phyloP scores from a whole-genome alignment of 2,797 vertebrate species.

The Rhinatrema bivittatum region DNA sequence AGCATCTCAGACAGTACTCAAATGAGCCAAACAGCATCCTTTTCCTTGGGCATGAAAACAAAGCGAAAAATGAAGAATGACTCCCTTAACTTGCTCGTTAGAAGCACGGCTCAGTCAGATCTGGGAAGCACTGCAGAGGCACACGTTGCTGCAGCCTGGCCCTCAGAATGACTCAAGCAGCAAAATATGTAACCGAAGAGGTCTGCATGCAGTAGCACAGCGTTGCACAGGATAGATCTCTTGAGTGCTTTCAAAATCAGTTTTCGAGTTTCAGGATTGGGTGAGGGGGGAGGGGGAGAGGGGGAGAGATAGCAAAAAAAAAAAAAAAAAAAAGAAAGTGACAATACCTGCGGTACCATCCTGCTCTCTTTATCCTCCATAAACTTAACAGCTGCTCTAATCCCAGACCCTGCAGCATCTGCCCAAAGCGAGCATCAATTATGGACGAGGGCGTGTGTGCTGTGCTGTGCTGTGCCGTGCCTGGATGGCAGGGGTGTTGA shows the following conservation, averaged over 20 bases:
- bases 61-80: conserved; percentile 42
- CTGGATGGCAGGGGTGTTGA: conserved; percentile 32
- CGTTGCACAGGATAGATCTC: conserved; percentile 5
- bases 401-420: conserved; percentile 70
- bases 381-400: conserved; percentile 71
- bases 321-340: conserved; percentile 46
- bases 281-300: too few relatives aligned
- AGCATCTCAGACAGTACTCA: conserved; percentile 38
- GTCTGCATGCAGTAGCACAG: conserved; percentile 16
- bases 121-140: conserved; percentile 15
- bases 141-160: neutral
- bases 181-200: conserved; percentile 1
- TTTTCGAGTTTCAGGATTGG: too few relatives aligned
- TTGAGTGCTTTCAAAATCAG: conserved; percentile 20
- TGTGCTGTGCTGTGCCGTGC: conserved; percentile 23
- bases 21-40: conserved; percentile 43
- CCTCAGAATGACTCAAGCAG: conserved; percentile 8
- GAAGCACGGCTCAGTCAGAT: conserved; percentile 20
- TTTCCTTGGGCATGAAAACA: conserved; percentile 42
- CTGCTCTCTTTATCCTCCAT: conserved; percentile 71
- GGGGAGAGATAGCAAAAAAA: too few relatives aligned
- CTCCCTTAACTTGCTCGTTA: conserved; percentile 42
- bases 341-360: conserved; percentile 81
- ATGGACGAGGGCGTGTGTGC: conserved; percentile 45
- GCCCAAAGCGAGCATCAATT: conserved; percentile 69